phyloP scores from a whole-genome alignment of 2,888 invertebrate genomes.

The Acanthosoma haemorrhoidale region DNA sequence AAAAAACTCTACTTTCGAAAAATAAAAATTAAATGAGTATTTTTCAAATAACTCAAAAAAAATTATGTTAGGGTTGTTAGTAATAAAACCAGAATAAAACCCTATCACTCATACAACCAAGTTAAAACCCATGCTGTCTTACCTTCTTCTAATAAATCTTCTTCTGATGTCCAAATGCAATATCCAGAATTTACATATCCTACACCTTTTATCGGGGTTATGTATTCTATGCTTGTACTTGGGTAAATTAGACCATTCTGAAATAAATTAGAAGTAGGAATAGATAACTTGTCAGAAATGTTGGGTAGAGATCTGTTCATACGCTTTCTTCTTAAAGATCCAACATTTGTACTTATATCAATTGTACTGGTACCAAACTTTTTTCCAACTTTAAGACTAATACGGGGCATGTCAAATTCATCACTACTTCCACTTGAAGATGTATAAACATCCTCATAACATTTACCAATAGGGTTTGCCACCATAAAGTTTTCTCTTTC shows the following conservation, averaged over 20 bases:
- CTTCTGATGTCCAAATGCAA: slow-evolving; percentile 39
- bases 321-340: background rate
- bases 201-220: slow-evolving; percentile 35
- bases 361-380: slow-evolving; percentile 33
- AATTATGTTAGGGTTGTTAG: slow-evolving; percentile 11
- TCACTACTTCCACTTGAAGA: slow-evolving; percentile 32
- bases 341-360: slow-evolving; percentile 24
- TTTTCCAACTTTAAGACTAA: slow-evolving; percentile 25
- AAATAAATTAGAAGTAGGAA: background rate
- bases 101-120: background rate
- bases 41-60: background rate
- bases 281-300: background rate
- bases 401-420: slow-evolving; percentile 16
- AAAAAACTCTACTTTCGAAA: too few relatives aligned
- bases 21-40: background rate
- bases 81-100: background rate
- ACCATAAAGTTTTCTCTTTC: background rate
- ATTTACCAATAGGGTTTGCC: background rate
- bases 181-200: slow-evolving; percentile 39
- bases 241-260: slow-evolving; percentile 12
- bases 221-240: slow-evolving; percentile 38
- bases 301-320: slow-evolving; percentile 33
- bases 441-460: background rate
- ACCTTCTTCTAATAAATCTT: slow-evolving; percentile 34
- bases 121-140: slow-evolving; percentile 35